A percentile compares a stretch with the other conserved stretches of the same genome.
phyloP scores from a whole-genome alignment of 2,113 vertebrate species.

The Alouatta palliata region DNA sequence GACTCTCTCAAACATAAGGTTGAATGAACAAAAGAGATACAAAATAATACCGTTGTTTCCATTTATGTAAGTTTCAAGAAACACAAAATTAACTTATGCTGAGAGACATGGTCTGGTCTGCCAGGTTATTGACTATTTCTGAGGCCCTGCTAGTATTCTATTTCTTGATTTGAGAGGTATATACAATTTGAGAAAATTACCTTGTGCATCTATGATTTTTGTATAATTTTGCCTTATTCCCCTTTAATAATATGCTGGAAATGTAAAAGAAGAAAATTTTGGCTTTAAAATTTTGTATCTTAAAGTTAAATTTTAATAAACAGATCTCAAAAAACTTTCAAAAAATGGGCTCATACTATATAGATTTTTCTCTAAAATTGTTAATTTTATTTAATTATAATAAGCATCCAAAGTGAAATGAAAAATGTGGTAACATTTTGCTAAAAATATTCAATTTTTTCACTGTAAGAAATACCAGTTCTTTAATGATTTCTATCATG shows the following conservation, averaged over 20 bases:
- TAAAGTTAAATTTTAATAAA: background rate
- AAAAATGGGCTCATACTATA: background rate
- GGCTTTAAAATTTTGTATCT: background rate
- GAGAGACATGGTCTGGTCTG: background rate
- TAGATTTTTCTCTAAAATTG: background rate
- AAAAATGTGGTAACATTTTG: background rate
- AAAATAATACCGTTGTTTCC: background rate
- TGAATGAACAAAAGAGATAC: background rate
- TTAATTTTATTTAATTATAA: background rate
- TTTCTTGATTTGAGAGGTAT: background rate
- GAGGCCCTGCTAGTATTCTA: background rate
- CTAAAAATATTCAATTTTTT: background rate
- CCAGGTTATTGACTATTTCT: background rate
- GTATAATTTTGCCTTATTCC: background rate
- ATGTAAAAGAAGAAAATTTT: background rate
- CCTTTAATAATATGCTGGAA: background rate
- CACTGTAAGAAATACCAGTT: background rate
- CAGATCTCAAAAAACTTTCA: background rate
- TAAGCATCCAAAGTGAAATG: background rate
- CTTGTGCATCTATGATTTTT: background rate
- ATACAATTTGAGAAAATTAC: background rate
- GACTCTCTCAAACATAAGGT: background rate
- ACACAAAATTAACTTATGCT: background rate
- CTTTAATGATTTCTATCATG: background rate
- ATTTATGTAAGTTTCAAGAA: background rate